These are phyloP conservation scores for Fopius arisanus DNA, from an alignment of 1,140 invertebrate species.

Conservation along the genomic window DNA sequence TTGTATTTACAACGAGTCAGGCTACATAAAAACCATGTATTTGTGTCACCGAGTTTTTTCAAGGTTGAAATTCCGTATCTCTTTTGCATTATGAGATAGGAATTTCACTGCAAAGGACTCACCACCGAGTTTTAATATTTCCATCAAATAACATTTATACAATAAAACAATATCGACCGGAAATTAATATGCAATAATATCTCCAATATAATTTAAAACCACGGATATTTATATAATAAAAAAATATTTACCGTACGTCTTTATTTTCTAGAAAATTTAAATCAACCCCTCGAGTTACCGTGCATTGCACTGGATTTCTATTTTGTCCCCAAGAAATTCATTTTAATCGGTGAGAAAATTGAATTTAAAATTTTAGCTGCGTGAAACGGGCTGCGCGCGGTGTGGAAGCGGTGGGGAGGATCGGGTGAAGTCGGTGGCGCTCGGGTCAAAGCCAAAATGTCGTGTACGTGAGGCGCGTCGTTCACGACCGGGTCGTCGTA, in stretches of 20 bases:
- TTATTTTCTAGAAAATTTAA: too few relatives aligned
- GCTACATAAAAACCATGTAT: slow-evolving; percentile 2
- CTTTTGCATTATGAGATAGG: not conserved
- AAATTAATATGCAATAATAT: too few relatives aligned
- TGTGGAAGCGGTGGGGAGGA: not conserved
- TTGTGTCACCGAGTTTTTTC: not conserved
- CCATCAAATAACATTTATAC: too few relatives aligned
- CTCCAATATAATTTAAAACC: too few relatives aligned
- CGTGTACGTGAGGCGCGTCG: slow-evolving; percentile 56
- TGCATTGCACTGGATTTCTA: too few relatives aligned
- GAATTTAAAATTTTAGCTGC: slow-evolving; percentile 24
- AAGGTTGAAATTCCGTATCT: not conserved
- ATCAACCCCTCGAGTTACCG: too few relatives aligned
- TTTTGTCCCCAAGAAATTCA: too few relatives aligned
- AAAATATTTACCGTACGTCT: too few relatives aligned
- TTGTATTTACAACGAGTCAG: slow-evolving; percentile 3
- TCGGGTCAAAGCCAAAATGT: slow-evolving; percentile 51
- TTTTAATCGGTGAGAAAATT: too few relatives aligned
- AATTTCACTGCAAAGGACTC: not conserved
- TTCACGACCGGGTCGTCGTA: slow-evolving; percentile 48
- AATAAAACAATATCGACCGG: too few relatives aligned
- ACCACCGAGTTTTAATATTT: not conserved
- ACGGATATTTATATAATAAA: too few relatives aligned
- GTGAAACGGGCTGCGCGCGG: slow-evolving; percentile 28
- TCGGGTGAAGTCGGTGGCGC: slow-evolving; percentile 36